phyloP scores from a whole-genome alignment of 35 echinoderm and acorn worm genomes.

The Amphiura filiformis region DNA sequence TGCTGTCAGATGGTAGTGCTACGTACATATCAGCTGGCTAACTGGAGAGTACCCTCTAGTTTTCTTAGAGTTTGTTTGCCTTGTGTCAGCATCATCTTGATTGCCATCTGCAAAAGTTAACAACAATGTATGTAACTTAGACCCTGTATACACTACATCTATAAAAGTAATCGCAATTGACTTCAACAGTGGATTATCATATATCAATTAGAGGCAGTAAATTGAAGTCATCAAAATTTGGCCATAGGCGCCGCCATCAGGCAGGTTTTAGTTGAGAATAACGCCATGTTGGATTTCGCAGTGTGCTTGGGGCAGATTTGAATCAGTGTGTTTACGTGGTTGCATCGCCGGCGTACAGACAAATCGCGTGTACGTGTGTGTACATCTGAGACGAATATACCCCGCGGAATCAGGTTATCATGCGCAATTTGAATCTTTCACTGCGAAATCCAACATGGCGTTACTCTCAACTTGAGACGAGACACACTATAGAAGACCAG shows the following conservation, averaged over 20 bases:
- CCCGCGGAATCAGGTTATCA: no score
- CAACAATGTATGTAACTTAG: background rate
- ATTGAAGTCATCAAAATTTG: background rate
- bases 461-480: no score
- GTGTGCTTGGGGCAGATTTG: no score
- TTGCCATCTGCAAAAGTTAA: conserved; percentile 33
- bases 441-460: no score
- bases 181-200: background rate
- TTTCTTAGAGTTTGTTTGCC: conserved; percentile 39
- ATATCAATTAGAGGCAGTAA: background rate
- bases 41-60: conserved; percentile 46
- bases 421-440: no score
- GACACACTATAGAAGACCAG: no score
- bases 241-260: background rate
- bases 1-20: background rate
- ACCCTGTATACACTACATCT: background rate
- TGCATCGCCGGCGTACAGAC: no score
- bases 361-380: no score
- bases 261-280: no score
- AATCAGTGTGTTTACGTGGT: no score
- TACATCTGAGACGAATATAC: no score
- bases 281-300: no score
- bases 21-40: conserved; percentile 35
- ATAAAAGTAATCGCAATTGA: background rate
- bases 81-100: conserved; percentile 58